Evolutionary conservation across 2,113 vertebrate species (phyloP), one percentile per base, ranked within the genome.

Genomic region (Geococcyx californianus): DNA sequence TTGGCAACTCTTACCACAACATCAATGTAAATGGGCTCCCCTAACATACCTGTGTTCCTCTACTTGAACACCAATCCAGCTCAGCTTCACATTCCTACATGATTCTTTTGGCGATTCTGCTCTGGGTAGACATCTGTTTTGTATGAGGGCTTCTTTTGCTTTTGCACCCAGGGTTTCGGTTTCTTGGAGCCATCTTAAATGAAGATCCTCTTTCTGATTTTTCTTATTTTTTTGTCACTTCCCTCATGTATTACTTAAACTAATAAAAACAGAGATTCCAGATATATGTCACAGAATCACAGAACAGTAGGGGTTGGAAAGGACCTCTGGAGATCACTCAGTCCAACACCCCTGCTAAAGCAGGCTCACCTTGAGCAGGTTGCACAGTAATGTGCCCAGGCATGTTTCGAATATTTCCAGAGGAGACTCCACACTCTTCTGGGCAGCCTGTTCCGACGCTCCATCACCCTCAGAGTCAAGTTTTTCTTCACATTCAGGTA

Each of bases 1-100:
- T 4, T 19, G 8, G 34, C 0, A 0, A 72, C 21, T 72, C 24
- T 4, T 29, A 60, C 8, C 25, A 44, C 34, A 44, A 76, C 14
- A 38, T 70, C 34, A 49, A 11, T 31, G 34, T 47, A 49, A 72
- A 44, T 10, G 0, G 1, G 28, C 16, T 72, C 49, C 34, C 26
- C 40, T 38, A 44, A 38, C 19, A 31, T 10, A 64, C n/a, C 29
- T 3, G 17, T 1, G 1, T 38, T 26, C n/a, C n/a, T 26, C n/a
- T 10, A 40, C 7, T 23, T 44, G 25, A 77, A 49, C 9, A 51
- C 2, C 54, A 82, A 1, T 13, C 33, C 36, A 6, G 7, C n/a
- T 44, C 25, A 16, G 28, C 36, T 42, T 42, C 40, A 77, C 26
- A 8, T 34, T 42, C 51, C 47, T 44, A 15, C 2, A 0, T 4